Percentiles rank a stretch among this genome's conserved stretches.
phyloP scores from a whole-genome alignment of 2,888 invertebrate species.

The Theodoxus fluviatilis region DNA sequence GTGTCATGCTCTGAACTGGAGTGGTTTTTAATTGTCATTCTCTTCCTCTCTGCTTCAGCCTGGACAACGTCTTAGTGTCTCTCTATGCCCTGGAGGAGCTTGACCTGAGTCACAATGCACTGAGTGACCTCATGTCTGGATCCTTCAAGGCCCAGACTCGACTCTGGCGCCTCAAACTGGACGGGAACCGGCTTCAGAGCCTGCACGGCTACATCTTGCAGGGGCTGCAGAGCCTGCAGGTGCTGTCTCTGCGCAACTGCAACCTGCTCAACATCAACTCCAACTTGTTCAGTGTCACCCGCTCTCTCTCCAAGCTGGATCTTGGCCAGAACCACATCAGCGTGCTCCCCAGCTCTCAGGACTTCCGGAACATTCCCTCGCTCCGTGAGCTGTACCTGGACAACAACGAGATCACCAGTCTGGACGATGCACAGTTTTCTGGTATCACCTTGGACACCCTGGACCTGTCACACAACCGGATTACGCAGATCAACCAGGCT shows the following conservation, averaged over 20 bases:
- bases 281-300: conserved; percentile 41
- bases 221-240: conserved; percentile 39
- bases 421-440: conserved; percentile 42
- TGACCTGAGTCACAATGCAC: conserved; percentile 42
- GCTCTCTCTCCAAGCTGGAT: conserved; percentile 40
- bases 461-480: conserved; percentile 45
- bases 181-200: conserved; percentile 42
- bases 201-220: conserved; percentile 40
- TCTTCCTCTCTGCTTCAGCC: too few species aligned
- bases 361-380: conserved; percentile 36
- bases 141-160: conserved; percentile 38
- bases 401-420: conserved; percentile 40
- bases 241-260: conserved; percentile 41
- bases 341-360: conserved; percentile 36
- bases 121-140: conserved; percentile 37
- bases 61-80: conserved; percentile 37
- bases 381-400: conserved; percentile 41
- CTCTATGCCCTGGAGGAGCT: conserved; percentile 37
- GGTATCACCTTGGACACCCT: conserved; percentile 41
- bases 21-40: too few species aligned
- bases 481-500: conserved; percentile 37
- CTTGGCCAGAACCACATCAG: conserved; percentile 45
- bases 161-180: conserved; percentile 39
- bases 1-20: too few species aligned
- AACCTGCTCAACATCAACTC: conserved; percentile 38